A percentile compares a stretch with the other conserved stretches of the same genome.
These are phyloP conservation scores for Apteryx mantelli DNA, from an alignment of 2,113 vertebrate genomes.

Conservation along the genomic window DNA sequence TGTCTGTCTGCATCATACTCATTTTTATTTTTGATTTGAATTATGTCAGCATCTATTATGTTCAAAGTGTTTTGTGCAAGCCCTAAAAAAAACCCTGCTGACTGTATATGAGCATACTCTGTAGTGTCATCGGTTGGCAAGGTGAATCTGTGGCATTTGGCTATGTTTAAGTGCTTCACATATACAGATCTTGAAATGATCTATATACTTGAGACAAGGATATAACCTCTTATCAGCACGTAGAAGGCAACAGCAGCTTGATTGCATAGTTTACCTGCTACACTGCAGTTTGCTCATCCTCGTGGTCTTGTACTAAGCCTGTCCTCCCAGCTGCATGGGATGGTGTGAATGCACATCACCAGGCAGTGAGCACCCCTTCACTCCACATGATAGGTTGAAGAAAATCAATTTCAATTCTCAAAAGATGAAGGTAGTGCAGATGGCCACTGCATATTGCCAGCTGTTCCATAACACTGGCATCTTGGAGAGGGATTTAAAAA, in stretches of 20 bases:
- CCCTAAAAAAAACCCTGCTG: neutral
- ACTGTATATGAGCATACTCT: neutral
- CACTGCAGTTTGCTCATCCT: neutral
- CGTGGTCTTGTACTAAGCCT: neutral
- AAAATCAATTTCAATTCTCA: constrained; percentile 2
- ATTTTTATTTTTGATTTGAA: constrained; percentile 1
- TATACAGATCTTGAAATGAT: neutral
- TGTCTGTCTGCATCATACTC: neutral
- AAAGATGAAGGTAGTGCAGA: neutral
- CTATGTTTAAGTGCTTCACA: neutral
- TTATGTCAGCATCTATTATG: neutral
- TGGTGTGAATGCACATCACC: neutral
- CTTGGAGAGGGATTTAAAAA: neutral
- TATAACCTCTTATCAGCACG: neutral
- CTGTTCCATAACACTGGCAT: neutral
- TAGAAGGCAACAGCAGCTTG: neutral
- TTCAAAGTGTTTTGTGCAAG: neutral
- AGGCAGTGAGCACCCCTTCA: neutral
- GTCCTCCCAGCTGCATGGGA: neutral
- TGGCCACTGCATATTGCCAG: neutral
- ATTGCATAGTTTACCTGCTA: neutral
- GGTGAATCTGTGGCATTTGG: neutral
- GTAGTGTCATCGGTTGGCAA: neutral
- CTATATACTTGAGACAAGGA: neutral
- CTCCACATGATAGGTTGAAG: neutral